These are phyloP conservation scores for Luscinia luscinia DNA, from an alignment of 2,797 vertebrate genomes.

Conservation along the genomic window DNA sequence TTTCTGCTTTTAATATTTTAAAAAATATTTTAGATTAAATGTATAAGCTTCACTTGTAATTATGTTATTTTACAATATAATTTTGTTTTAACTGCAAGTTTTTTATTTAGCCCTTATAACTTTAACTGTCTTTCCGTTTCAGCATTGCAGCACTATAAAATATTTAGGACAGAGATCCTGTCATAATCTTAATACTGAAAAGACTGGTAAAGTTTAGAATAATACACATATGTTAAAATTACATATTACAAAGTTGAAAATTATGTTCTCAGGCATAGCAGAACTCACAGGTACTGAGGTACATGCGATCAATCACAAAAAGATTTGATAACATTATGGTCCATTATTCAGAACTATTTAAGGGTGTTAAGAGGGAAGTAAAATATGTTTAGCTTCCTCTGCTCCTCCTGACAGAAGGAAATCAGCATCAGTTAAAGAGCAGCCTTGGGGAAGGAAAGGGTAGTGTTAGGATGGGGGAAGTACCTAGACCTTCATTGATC, in stretches of 20 bases:
- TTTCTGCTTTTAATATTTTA: background rate
- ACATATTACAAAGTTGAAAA: background rate
- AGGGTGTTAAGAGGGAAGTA: background rate
- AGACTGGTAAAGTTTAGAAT: background rate
- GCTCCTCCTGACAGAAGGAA: background rate
- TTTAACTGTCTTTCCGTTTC: background rate
- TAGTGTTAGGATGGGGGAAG: background rate
- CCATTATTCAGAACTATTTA: background rate
- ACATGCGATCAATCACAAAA: background rate
- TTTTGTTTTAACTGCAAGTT: background rate
- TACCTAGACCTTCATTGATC: background rate
- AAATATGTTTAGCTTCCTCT: background rate
- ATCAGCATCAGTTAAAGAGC: background rate
- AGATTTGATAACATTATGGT: background rate
- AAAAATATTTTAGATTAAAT: background rate
- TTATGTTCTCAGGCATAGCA: background rate
- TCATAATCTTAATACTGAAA: background rate
- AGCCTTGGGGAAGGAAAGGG: background rate
- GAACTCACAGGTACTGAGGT: background rate
- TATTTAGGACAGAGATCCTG: background rate
- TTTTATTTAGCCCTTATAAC: background rate
- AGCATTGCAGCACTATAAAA: background rate
- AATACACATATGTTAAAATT: background rate
- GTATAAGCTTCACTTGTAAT: background rate
- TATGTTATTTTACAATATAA: background rate